Conservation (phyloP, 2,797 vertebrate species). For the Rachycentron canadum region DNA sequence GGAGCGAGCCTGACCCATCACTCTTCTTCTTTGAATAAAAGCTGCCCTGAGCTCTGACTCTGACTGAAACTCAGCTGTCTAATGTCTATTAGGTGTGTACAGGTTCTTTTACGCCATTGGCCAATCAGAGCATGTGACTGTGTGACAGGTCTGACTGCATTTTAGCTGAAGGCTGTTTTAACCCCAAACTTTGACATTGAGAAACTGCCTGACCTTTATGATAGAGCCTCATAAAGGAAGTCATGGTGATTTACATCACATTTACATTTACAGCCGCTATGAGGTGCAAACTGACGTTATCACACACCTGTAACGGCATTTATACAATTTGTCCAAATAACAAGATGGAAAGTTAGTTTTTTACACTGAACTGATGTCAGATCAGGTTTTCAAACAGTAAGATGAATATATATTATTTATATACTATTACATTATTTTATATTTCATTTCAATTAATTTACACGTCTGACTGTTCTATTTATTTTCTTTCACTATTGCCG, state of each 20-base stretch:
- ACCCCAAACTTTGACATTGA: not conserved
- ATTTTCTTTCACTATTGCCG: not conserved
- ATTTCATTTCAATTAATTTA: no score
- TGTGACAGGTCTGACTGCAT: constrained; percentile 58
- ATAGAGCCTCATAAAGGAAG: no score
- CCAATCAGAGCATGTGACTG: constrained; percentile 27
- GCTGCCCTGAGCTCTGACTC: not conserved
- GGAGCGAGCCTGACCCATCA: constrained; percentile 63
- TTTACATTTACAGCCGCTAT: constrained; percentile 10
- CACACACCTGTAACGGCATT: no score
- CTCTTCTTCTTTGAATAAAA: not conserved
- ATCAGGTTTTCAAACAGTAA: not conserved
- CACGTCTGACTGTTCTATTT: no score
- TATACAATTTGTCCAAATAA: no score
- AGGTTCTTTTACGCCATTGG: not conserved
- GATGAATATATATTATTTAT: no score
- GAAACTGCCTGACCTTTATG: no score
- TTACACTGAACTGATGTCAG: no score
- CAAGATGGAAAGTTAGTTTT: no score
- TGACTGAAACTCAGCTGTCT: constrained; percentile 24
- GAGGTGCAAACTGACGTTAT: no score
- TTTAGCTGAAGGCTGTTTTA: not conserved
- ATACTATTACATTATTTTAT: no score
- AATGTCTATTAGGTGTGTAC: constrained; percentile 18
- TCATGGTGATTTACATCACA: not conserved